Evolutionary conservation across 2,888 invertebrate species (phyloP), one percentile per base, ranked within the genome.

Genomic region (Ditylenchus weischeri): DNA sequence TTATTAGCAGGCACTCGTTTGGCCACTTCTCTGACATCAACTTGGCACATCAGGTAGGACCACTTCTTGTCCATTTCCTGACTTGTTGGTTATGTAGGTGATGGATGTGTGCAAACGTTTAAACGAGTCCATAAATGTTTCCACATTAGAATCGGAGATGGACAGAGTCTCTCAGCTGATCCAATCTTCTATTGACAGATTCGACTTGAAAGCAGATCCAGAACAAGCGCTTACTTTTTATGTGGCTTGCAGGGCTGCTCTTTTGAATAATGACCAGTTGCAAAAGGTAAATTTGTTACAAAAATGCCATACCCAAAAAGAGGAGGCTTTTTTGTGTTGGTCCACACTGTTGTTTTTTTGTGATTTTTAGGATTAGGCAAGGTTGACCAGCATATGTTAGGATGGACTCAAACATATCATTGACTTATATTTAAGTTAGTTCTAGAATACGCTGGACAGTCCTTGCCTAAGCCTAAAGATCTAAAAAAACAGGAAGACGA

Each of bases 211-310:
- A 13, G 76, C 81, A 18, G 92, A 94, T 84, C 89, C 91, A 82
- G 94, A 95, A 82, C 90, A 90, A 78, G 92, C 93, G 83, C 86
- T 98, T 13, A 89, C 89, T 82, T 95, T 94, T 86, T 94, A 91
- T 84, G 94, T 92, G 0, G 93, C 94, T 83, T 90, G 92, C 18
- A 88, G 96, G 74, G 90, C 90, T 8, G 88, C 90, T 0, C 94
- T 95, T 85, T 90, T 90, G 62, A 93, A 93, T 85, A 87, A 96
- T 50, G 94, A 95, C 84, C 86, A 89, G 1, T 92, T 94, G 19
- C 89, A 93, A 57, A 87, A 92, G 85, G 91, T 91, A 84, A n/a
- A 19, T 35, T 8, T 29, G 29, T 29, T 29, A 29, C 29, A 29
- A 29, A 29, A 29, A 29, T 29, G 5, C 2, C n/a, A n/a, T n/a